Percentiles rank a stretch among this genome's conserved stretches.
Evolutionary conservation across 2,888 invertebrate species (phyloP).

Genomic region (Hydrotaea cyrtoneurina): DNA sequence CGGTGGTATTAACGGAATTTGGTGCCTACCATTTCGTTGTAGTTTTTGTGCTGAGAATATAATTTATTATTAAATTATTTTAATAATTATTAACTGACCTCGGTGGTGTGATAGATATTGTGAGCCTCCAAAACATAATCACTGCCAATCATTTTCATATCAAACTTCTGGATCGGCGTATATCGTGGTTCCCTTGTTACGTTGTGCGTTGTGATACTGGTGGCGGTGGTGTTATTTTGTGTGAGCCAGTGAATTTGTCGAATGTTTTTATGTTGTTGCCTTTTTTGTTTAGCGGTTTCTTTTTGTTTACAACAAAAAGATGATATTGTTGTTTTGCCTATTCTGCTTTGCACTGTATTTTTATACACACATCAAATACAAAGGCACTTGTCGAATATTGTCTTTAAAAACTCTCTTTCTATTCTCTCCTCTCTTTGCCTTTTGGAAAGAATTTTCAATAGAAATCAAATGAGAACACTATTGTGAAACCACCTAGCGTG

Average conservation of each 20-base stretch:
- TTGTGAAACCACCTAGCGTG: constrained; percentile 10
- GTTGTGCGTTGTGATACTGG: background rate
- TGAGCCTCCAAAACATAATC: constrained; percentile 93
- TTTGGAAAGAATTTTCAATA: background rate
- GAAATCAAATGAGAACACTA: constrained; percentile 10
- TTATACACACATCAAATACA: constrained; percentile 45
- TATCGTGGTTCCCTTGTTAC: constrained; percentile 63
- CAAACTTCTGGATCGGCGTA: constrained; percentile 51
- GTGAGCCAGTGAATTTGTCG: too few relatives aligned
- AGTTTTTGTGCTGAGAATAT: background rate
- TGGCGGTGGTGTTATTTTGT: constrained; percentile 22
- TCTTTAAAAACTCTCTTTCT: background rate
- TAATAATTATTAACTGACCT: constrained; percentile 82
- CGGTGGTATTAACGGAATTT: constrained; percentile 25
- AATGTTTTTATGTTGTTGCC: background rate
- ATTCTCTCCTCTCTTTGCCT: constrained; percentile 1
- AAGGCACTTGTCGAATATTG: constrained; percentile 45
- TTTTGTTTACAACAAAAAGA: constrained; percentile 57
- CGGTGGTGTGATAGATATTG: constrained; percentile 94
- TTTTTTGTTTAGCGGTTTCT: constrained; percentile 60
- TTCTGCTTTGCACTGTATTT: constrained; percentile 56
- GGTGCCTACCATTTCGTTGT: background rate
- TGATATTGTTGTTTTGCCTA: constrained; percentile 24
- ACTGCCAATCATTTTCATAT: constrained; percentile 86
- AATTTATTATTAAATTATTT: background rate